Percentiles rank a stretch among this genome's conserved stretches.
Conservation (phyloP, 2,113 vertebrate genomes). For the Amia ocellicauda region DNA sequence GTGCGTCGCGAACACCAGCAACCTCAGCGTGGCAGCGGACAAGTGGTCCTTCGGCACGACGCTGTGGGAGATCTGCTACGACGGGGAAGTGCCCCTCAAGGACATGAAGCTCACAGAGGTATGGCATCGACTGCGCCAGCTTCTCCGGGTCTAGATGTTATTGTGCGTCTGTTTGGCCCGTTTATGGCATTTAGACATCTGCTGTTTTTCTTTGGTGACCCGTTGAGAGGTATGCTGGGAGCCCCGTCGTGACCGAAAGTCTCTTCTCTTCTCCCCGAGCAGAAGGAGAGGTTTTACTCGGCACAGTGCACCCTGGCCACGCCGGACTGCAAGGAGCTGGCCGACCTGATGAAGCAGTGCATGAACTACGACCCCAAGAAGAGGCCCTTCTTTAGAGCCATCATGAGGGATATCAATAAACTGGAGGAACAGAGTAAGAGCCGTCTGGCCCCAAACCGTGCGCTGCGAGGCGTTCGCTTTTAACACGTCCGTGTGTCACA, state of each 20-base stretch:
- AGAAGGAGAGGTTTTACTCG: slow-evolving; percentile 94
- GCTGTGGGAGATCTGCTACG: slow-evolving; percentile 97
- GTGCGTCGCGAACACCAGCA: slow-evolving; percentile 78
- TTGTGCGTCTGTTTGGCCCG: too few relatives aligned
- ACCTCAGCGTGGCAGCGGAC: slow-evolving; percentile 83
- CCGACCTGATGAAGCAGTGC: slow-evolving; percentile 92
- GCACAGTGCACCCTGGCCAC: slow-evolving; percentile 79
- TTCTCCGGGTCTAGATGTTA: too few relatives aligned
- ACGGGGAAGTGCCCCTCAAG: slow-evolving; percentile 91
- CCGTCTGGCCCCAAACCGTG: neutral
- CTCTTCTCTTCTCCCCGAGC: slow-evolving; percentile 34
- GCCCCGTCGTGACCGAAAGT: too few relatives aligned
- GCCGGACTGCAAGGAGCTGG: slow-evolving; percentile 85
- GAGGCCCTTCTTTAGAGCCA: slow-evolving; percentile 94
- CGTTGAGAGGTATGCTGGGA: too few relatives aligned
- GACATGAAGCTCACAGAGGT: slow-evolving; percentile 96
- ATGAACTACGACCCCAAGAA: slow-evolving; percentile 95
- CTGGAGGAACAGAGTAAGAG: slow-evolving; percentile 84
- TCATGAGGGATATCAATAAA: slow-evolving; percentile 91
- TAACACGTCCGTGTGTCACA: too few relatives aligned
- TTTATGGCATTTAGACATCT: too few relatives aligned
- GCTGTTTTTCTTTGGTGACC: too few relatives aligned
- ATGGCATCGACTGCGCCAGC: slow-evolving; percentile 6
- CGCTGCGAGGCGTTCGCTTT: too few relatives aligned
- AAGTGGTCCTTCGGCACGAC: slow-evolving; percentile 98